Conservation (phyloP, 2,888 invertebrate species). For the Leptopterna dolabrata region DNA sequence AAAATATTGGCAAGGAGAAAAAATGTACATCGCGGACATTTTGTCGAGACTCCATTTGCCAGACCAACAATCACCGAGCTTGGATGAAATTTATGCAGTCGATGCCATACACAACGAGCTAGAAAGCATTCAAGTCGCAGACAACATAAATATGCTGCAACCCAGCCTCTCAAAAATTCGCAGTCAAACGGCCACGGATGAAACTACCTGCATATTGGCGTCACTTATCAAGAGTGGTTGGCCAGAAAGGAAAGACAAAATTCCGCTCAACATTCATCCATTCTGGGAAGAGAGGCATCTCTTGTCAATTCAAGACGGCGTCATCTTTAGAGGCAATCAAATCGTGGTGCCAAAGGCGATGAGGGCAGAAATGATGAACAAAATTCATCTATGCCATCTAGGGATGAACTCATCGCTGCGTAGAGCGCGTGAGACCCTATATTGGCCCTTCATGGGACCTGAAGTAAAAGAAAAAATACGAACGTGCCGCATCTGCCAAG, state of each 20-base stretch:
- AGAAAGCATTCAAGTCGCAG: no score
- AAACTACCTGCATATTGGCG: background rate
- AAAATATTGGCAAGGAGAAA: no score
- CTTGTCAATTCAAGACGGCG: constrained; percentile 13
- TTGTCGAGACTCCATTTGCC: background rate
- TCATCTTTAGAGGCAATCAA: background rate
- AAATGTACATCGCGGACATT: background rate
- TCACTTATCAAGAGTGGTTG: background rate
- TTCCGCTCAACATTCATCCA: no score
- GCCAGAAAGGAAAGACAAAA: background rate
- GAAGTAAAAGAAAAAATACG: background rate
- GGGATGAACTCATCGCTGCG: background rate
- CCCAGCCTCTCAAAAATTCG: no score
- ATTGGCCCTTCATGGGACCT: constrained; percentile 19
- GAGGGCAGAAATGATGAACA: background rate
- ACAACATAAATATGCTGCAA: no score
- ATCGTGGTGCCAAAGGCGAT: background rate
- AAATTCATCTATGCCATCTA: background rate
- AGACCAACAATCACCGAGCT: no score
- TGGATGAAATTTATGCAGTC: no score
- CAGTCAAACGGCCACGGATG: background rate
- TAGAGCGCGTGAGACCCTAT: constrained; percentile 1
- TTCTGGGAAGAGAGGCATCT: background rate
- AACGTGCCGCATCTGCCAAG: background rate
- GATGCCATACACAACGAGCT: no score